Evolutionary conservation across 2,888 invertebrate genomes (phyloP), one percentile per base, ranked within the genome.

Genomic region (Hybos culiciformis): DNA sequence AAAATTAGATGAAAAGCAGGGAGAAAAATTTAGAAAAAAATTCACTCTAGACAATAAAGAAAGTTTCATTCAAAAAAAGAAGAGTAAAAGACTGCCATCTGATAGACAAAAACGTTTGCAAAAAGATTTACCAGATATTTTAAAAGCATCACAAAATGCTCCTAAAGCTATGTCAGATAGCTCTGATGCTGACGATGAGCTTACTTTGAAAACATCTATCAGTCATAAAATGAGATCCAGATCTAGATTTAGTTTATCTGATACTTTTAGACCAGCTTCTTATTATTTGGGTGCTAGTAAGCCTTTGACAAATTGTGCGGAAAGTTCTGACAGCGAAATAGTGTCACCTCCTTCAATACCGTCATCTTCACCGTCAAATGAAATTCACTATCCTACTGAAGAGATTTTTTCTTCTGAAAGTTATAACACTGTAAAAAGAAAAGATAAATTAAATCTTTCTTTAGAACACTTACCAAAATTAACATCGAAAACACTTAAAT

Each of bases 261-360:
- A 90, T 58, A 87, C 83, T 2, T 90, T 88, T 58, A 71, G 88
- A 42, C 88, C 88, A 1, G 88, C 88, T 1, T 88, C 88, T 0
- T 90, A 88, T 58, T 90, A 88, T 60, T 62, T 88, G 34, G 80
- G 81, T 19, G 77, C 78, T 2, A 82, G 78, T 55, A 74, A 75
- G 53, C 72, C 72, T 44, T 66, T 73, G 23, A 70, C 76, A 12
- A 80, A 83, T 52, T 71, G 77, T 50, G 81, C 79, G 44, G 84
- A 86, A 58, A 85, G 83, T 52, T 84, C 82, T 1, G 87, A 87
- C 52, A 82, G 80, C 57, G 87, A 87, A 55, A 68, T 83, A 37
- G 73, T 83, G 5, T 78, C 82, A 3, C 85, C 85, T 4, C 86
- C 85, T 6, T 76, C 83, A 50, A 85, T 86, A 5, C 77, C 75